These are phyloP conservation scores for Monopterus albus DNA, from an alignment of 2,113 vertebrate species.

Conservation along the genomic window DNA sequence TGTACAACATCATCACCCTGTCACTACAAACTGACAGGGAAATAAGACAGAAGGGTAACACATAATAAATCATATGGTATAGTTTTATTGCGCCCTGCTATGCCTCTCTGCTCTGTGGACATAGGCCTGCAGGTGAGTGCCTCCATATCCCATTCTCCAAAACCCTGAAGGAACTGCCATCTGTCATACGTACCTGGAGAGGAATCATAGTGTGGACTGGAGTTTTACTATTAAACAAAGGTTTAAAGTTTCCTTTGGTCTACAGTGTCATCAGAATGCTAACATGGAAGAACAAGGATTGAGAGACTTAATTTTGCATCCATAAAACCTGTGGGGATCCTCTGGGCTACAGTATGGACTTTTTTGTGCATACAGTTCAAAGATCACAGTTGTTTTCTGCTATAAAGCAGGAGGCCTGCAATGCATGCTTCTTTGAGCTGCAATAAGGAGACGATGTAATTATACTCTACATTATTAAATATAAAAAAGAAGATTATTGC, in stretches of 20 bases:
- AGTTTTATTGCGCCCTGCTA: slow-evolving; percentile 18
- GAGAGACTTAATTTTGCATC: no score
- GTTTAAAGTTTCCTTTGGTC: neutral
- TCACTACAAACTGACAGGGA: slow-evolving; percentile 56
- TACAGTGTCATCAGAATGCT: neutral
- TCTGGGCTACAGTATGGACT: no score
- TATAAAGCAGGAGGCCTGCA: no score
- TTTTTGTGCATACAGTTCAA: no score
- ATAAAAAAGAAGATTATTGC: no score
- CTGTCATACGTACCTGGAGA: slow-evolving; percentile 21
- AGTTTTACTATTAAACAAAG: neutral
- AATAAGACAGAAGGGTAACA: slow-evolving; percentile 45
- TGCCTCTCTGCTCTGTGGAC: neutral
- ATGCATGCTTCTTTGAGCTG: no score
- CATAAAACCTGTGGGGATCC: no score
- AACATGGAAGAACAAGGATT: neutral
- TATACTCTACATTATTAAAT: no score
- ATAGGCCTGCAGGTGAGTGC: neutral
- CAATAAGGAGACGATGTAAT: no score
- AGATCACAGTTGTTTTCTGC: no score
- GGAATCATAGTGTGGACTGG: neutral
- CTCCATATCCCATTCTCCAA: neutral
- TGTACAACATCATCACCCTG: slow-evolving; percentile 68
- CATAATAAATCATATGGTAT: slow-evolving; percentile 29
- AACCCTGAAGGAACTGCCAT: neutral